Evolutionary conservation across 1,140 invertebrate species (phyloP).

Genomic region (Eulimnadia texana): DNA sequence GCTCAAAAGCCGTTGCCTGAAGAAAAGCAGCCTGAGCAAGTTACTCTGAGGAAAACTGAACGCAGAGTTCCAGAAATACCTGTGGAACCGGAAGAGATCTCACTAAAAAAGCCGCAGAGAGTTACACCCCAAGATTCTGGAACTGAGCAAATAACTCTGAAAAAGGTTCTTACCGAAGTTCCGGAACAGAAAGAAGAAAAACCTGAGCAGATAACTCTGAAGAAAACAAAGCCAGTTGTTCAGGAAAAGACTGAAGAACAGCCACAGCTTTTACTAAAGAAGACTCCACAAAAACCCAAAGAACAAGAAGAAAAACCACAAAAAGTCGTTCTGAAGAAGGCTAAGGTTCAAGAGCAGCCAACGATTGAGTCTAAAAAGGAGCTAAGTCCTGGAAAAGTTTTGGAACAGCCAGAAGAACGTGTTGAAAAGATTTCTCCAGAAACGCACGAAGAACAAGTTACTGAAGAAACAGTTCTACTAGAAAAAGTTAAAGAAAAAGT

Average conservation of each 20-base stretch:
- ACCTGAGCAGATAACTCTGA: background rate
- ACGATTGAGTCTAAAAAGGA: too few relatives aligned
- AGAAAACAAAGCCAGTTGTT: background rate
- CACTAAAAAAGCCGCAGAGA: background rate
- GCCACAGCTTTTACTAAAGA: background rate
- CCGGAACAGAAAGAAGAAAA: background rate
- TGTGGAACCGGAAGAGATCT: background rate
- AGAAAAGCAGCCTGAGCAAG: background rate
- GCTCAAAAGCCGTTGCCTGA: constrained; percentile 8
- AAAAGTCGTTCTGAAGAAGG: background rate
- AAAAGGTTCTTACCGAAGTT: background rate
- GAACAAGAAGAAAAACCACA: background rate
- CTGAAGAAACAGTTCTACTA: too few relatives aligned
- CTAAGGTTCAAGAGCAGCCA: too few relatives aligned
- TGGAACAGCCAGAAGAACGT: too few relatives aligned
- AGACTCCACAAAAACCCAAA: background rate
- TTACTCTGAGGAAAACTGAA: background rate
- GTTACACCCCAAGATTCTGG: background rate
- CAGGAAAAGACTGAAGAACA: background rate
- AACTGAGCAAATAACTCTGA: too few relatives aligned
- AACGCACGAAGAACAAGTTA: too few relatives aligned
- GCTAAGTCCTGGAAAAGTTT: too few relatives aligned
- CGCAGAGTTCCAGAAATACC: background rate
- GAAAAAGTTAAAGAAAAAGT: too few relatives aligned
- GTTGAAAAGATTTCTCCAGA: too few relatives aligned